Conservation (phyloP, 2,888 invertebrate genomes). For the Blastobasis adustella region DNA sequence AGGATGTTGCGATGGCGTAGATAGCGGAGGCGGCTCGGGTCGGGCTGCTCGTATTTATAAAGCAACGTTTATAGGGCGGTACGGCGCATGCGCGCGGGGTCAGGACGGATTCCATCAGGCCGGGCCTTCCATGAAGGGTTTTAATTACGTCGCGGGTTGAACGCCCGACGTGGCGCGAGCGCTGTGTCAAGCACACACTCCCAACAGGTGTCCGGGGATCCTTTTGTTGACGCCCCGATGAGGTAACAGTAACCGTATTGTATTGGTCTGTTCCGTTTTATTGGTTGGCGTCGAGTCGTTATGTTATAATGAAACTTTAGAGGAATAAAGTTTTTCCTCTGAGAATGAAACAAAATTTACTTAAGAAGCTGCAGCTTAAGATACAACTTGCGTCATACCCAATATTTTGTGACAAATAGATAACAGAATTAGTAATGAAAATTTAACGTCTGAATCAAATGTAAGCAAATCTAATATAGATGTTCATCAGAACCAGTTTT, state of each 20-base stretch:
- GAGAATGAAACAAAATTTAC: too few relatives aligned
- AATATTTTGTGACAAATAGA: too few relatives aligned
- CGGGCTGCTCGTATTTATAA: conserved; percentile 59
- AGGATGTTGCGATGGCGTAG: too few relatives aligned
- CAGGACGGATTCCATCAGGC: conserved; percentile 68
- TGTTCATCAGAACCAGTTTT: too few relatives aligned
- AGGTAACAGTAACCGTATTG: too few relatives aligned
- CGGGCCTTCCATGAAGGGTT: conserved; percentile 69
- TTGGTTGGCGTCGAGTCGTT: not conserved
- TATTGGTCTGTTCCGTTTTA: conserved; percentile 18
- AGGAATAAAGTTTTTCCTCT: too few relatives aligned
- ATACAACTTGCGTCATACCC: too few relatives aligned
- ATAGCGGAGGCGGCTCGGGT: conserved; percentile 6
- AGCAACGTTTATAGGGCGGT: conserved; percentile 59
- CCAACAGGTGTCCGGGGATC: conserved; percentile 38
- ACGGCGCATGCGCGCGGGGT: conserved; percentile 58
- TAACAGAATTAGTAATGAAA: too few relatives aligned
- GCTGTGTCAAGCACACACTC: conserved; percentile 39
- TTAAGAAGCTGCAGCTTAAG: too few relatives aligned
- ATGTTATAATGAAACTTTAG: not conserved
- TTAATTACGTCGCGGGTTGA: conserved; percentile 68
- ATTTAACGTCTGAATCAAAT: too few relatives aligned
- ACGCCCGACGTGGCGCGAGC: conserved; percentile 44
- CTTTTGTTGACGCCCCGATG: conserved; percentile 6
- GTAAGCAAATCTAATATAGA: too few relatives aligned